These are phyloP conservation scores for Fulmarus glacialis DNA, from an alignment of 2,113 vertebrate genomes.

Conservation along the genomic window DNA sequence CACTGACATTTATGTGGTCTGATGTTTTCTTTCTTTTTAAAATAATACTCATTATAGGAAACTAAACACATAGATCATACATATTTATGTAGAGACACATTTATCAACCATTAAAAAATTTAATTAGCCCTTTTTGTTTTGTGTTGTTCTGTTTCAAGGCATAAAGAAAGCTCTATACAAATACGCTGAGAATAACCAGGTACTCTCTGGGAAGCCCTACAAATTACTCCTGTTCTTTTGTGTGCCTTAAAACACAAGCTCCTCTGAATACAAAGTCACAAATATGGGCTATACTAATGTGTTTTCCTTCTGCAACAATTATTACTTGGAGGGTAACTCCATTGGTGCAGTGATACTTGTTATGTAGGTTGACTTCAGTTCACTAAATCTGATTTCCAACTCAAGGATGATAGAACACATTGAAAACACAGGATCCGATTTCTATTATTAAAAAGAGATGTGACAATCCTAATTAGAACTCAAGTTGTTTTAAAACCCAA, in stretches of 20 bases:
- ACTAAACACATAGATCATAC: neutral
- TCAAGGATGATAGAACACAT: neutral
- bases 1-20: neutral
- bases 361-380: neutral
- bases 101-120: neutral
- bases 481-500: neutral
- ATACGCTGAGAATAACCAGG: neutral
- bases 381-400: neutral
- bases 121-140: neutral
- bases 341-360: neutral
- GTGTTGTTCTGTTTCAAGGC: neutral
- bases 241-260: neutral
- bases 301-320: neutral
- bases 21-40: slow-evolving; percentile 14
- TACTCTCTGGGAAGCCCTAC: neutral
- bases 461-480: neutral
- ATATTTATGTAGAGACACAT: neutral
- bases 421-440: neutral
- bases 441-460: neutral
- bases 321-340: neutral
- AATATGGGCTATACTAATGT: neutral
- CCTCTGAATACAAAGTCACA: neutral
- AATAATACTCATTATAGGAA: neutral
- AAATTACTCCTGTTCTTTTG: neutral
- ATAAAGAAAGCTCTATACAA: neutral